Evolutionary conservation across 2,888 invertebrate genomes (phyloP).

Genomic region (Hermaeophaga mercurialis): DNA sequence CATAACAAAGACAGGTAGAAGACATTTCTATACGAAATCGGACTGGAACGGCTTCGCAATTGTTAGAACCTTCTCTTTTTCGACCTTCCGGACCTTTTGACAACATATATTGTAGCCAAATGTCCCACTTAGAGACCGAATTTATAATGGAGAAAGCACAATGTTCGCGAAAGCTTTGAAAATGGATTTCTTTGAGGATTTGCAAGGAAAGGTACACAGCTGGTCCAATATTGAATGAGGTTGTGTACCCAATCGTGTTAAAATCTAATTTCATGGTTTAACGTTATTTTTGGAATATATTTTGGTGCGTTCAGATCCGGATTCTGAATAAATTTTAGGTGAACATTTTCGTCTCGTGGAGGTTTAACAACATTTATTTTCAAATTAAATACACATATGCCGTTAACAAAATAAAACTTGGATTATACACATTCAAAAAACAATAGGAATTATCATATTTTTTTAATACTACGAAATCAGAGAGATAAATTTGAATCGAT

Average conservation of each 20-base stretch:
- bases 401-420: no score
- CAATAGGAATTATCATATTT: no score
- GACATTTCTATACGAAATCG: background rate
- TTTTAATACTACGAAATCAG: no score
- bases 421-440: no score
- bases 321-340: no score
- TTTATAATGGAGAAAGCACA: conserved; percentile 1
- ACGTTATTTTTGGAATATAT: background rate
- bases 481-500: no score
- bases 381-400: no score
- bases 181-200: background rate
- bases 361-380: no score
- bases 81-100: conserved; percentile 4
- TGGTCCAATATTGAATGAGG: background rate
- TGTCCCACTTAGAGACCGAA: background rate
- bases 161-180: background rate
- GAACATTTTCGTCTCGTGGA: no score
- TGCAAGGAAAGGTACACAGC: conserved; percentile 8
- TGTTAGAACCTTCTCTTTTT: background rate
- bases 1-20: conserved; percentile 11
- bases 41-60: background rate
- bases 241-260: background rate
- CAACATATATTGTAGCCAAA: background rate
- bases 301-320: no score
- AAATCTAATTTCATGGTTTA: conserved; percentile 7